phyloP scores from a whole-genome alignment of 2,113 vertebrate genomes.

The Agelaius tricolor region DNA sequence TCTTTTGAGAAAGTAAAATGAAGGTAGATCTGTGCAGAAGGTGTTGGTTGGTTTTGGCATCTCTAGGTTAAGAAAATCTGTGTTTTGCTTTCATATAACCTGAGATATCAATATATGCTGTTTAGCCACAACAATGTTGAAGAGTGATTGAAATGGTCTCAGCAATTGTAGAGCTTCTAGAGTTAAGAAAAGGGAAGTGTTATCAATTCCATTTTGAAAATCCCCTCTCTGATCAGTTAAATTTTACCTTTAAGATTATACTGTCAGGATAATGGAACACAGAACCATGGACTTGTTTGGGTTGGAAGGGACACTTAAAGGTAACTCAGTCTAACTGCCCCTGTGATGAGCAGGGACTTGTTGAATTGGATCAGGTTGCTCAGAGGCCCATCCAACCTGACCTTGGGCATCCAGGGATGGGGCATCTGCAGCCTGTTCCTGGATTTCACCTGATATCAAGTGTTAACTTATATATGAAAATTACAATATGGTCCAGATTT shows the following conservation, averaged over 20 bases:
- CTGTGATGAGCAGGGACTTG: neutral
- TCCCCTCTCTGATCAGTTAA: fast-evolving
- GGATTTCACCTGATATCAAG: neutral
- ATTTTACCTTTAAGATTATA: neutral
- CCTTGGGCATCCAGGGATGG: neutral
- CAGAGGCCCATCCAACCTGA: fast-evolving
- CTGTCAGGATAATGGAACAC: neutral
- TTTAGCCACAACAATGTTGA: neutral
- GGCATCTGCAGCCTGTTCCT: neutral
- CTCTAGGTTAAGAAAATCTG: neutral
- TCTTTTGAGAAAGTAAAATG: neutral
- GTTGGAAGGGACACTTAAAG: neutral
- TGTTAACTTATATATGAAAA: neutral
- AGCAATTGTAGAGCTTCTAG: neutral
- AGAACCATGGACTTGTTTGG: neutral
- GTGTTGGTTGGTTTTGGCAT: neutral
- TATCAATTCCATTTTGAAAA: neutral
- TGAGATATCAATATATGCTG: neutral
- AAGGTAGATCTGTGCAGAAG: neutral
- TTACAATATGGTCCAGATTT: neutral
- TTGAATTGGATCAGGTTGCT: neutral
- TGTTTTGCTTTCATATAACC: neutral
- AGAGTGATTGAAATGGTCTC: neutral
- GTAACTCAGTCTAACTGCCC: neutral
- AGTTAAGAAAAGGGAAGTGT: neutral